A percentile compares a stretch with the other conserved stretches of the same genome.
Evolutionary conservation across 2,113 vertebrate genomes (phyloP).

Genomic region (Sterrhoptilus dennistouni): DNA sequence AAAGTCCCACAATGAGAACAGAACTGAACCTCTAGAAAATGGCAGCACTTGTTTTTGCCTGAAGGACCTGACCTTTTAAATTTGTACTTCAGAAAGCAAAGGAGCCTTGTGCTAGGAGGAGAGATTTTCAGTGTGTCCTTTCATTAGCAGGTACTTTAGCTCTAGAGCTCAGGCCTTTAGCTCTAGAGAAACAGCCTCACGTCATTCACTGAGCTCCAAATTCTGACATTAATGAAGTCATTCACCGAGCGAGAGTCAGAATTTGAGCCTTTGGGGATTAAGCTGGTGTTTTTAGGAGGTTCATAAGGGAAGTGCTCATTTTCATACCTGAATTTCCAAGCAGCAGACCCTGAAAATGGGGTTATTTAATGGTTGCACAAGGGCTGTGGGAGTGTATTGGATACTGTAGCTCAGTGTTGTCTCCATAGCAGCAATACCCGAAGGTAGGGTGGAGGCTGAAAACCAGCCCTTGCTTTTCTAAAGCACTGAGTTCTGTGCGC

Average conservation of each 20-base stretch:
- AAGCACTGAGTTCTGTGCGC: not conserved
- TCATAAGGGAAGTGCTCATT: not conserved
- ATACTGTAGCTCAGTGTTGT: not conserved
- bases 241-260: not conserved
- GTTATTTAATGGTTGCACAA: not conserved
- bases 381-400: not conserved
- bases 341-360: not conserved
- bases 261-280: not conserved
- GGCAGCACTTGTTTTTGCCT: not conserved
- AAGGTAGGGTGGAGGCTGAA: not conserved
- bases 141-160: not conserved
- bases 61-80: not conserved
- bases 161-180: not conserved
- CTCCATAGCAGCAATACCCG: slow-evolving; percentile 9
- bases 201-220: not conserved
- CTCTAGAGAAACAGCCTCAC: not conserved
- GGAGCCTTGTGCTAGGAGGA: not conserved
- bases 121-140: not conserved
- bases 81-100: not conserved
- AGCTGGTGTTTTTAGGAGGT: not conserved
- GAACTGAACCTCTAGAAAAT: not conserved
- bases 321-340: not conserved
- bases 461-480: not conserved
- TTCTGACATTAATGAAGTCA: not conserved
- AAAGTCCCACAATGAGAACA: not conserved